Evolutionary conservation across 2,888 invertebrate species (phyloP).

Genomic region (Megamerina dolium): DNA sequence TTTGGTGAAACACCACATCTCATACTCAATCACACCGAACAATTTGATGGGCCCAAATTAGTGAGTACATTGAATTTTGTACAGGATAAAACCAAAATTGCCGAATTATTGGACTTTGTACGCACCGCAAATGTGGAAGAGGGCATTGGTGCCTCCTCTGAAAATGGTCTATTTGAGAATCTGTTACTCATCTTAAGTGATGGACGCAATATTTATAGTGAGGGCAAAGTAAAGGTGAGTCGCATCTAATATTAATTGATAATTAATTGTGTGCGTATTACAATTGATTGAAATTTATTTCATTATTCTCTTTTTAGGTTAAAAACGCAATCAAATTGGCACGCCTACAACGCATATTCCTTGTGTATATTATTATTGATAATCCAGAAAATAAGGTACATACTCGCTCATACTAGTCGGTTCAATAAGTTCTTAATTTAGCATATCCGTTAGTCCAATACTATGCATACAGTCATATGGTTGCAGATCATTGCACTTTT

Average conservation of each 20-base stretch:
- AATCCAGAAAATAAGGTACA: constrained; percentile 82
- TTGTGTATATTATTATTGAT: constrained; percentile 93
- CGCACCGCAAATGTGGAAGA: constrained; percentile 60
- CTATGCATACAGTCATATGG: too few relatives aligned
- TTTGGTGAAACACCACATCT: constrained; percentile 81
- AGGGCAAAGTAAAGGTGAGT: constrained; percentile 69
- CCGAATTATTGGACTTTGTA: constrained; percentile 72
- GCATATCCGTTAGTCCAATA: too few relatives aligned
- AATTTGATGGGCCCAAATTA: constrained; percentile 71
- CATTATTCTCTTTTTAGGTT: constrained; percentile 49
- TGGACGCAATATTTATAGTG: constrained; percentile 86
- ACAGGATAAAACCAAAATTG: constrained; percentile 84
- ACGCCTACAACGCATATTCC: constrained; percentile 76
- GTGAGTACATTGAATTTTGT: constrained; percentile 78
- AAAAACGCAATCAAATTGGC: constrained; percentile 74
- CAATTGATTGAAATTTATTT: not conserved
- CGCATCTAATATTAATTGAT: not conserved
- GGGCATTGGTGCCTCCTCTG: constrained; percentile 40
- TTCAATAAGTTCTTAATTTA: too few relatives aligned
- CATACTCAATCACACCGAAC: constrained; percentile 85
- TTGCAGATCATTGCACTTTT: too few relatives aligned
- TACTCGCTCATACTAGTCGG: too few relatives aligned
- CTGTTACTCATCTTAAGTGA: constrained; percentile 90
- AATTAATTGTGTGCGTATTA: not conserved
- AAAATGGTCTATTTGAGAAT: constrained; percentile 50